Percentiles rank a stretch among this genome's conserved stretches.
Conservation (phyloP, 1,140 invertebrate species). For the Drosophila simulans region DNA sequence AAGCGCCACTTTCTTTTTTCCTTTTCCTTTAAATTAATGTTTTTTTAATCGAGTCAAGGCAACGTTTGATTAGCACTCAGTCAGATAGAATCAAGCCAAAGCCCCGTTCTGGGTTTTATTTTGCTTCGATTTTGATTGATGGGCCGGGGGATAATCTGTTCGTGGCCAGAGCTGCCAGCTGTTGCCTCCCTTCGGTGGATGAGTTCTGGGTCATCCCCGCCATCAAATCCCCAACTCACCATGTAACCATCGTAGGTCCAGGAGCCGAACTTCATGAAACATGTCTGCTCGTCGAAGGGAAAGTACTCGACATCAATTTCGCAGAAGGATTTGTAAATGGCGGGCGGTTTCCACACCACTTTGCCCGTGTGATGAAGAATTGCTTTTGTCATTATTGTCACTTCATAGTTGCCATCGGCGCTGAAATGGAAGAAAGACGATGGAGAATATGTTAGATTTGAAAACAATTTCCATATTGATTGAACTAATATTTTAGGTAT, state of each 20-base stretch:
- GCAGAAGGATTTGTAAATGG: slow-evolving; percentile 99
- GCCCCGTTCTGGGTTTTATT: slow-evolving; percentile 10
- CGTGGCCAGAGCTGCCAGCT: slow-evolving; percentile 47
- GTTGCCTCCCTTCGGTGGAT: slow-evolving; percentile 35
- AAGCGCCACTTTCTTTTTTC: slow-evolving; percentile 2
- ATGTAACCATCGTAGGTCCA: slow-evolving; percentile 97
- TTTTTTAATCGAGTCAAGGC: slow-evolving; percentile 73
- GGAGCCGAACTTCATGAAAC: slow-evolving; percentile 98
- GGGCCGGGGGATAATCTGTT: slow-evolving; percentile 42
- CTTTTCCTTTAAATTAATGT: slow-evolving; percentile 53
- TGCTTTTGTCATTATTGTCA: slow-evolving; percentile 98
- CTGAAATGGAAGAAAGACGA: slow-evolving; percentile 85
- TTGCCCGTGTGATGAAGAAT: slow-evolving; percentile 96
- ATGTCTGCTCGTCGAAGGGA: slow-evolving; percentile 97
- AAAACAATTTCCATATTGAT: too few species aligned
- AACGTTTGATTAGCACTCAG: slow-evolving; percentile 73
- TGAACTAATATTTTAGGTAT: too few species aligned
- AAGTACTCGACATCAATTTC: slow-evolving; percentile 99
- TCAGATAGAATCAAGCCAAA: slow-evolving; percentile 45
- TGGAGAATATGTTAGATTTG: slow-evolving; percentile 6
- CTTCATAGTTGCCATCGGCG: slow-evolving; percentile 99
- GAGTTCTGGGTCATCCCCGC: background rate
- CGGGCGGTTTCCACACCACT: slow-evolving; percentile 98
- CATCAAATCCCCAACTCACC: slow-evolving; percentile 86
- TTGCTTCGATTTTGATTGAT: slow-evolving; percentile 61